A percentile compares a stretch with the other conserved stretches of the same genome.
Evolutionary conservation across 1,140 invertebrate genomes (phyloP).

Genomic region (Radopholus similis): DNA sequence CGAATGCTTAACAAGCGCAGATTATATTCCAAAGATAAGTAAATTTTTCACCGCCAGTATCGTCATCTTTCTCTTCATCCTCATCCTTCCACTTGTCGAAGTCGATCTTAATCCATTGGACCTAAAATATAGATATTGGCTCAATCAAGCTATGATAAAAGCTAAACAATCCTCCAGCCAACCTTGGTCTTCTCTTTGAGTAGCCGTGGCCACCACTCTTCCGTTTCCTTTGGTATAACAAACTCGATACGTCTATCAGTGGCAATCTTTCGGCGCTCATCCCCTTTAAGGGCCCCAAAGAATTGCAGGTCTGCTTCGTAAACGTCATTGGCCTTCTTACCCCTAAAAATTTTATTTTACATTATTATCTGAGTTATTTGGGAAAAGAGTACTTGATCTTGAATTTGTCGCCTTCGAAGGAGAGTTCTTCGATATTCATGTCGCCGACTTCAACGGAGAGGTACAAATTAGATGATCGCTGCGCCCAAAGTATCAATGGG

Average conservation of each 20-base stretch:
- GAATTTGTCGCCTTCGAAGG: slow-evolving; percentile 46
- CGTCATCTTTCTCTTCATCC: slow-evolving; percentile 73
- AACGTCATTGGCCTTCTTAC: slow-evolving; percentile 34
- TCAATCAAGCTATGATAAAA: neutral
- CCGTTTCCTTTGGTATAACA: slow-evolving; percentile 45
- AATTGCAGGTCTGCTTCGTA: slow-evolving; percentile 45
- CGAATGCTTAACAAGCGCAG: no score
- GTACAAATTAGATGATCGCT: slow-evolving; percentile 35
- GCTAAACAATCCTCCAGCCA: no score
- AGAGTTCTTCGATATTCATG: slow-evolving; percentile 44
- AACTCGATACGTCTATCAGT: slow-evolving; percentile 44
- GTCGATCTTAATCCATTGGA: slow-evolving; percentile 92
- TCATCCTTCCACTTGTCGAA: slow-evolving; percentile 96
- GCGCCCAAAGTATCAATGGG: slow-evolving; percentile 46
- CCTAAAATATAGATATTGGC: slow-evolving; percentile 58
- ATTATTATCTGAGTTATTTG: neutral
- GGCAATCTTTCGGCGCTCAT: slow-evolving; percentile 39
- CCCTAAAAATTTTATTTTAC: slow-evolving; percentile 33
- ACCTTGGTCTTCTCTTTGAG: slow-evolving; percentile 42
- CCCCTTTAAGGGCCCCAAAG: slow-evolving; percentile 37
- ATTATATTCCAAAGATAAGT: neutral
- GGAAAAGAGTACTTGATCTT: slow-evolving; percentile 37
- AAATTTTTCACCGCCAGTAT: neutral
- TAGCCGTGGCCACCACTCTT: slow-evolving; percentile 48
- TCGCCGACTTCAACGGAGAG: slow-evolving; percentile 48